A percentile compares a stretch with the other conserved stretches of the same genome.
Evolutionary conservation across 2,113 vertebrate genomes (phyloP).

Genomic region (Chelonoidis abingdonii): DNA sequence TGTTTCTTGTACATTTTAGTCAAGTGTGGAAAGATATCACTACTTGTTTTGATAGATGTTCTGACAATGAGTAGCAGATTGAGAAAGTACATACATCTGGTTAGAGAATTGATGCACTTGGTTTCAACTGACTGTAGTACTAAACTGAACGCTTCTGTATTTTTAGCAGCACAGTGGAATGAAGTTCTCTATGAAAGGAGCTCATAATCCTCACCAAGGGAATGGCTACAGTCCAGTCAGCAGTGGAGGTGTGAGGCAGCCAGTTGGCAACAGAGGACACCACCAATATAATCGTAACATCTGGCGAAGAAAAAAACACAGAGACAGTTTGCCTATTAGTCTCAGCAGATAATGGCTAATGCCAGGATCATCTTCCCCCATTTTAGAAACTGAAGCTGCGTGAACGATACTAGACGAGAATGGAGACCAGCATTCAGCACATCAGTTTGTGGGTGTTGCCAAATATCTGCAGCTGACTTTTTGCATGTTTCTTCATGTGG

Average conservation of each 20-base stretch:
- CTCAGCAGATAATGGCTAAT: conserved; percentile 91
- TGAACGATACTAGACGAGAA: conserved; percentile 65
- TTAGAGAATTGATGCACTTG: background rate
- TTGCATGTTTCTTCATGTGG: conserved; percentile 86
- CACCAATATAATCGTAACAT: conserved; percentile 92
- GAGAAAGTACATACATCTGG: background rate
- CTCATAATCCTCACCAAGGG: conserved; percentile 83
- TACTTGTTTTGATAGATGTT: background rate
- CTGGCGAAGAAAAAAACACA: conserved; percentile 92
- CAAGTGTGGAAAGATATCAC: background rate
- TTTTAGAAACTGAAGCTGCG: conserved; percentile 56
- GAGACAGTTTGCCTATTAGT: conserved; percentile 93
- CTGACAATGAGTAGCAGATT: background rate
- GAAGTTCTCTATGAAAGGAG: conserved; percentile 92
- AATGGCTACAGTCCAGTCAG: conserved; percentile 80
- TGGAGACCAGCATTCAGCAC: conserved; percentile 79
- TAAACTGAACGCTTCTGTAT: conserved; percentile 38
- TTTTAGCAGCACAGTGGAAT: conserved; percentile 84
- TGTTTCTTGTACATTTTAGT: background rate
- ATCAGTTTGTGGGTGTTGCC: conserved; percentile 74
- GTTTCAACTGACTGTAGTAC: background rate
- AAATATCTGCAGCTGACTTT: conserved; percentile 77
- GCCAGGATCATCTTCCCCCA: conserved; percentile 39
- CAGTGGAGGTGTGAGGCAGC: conserved; percentile 79
- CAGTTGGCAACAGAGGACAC: conserved; percentile 84